Percentiles rank a stretch among this genome's conserved stretches.
Evolutionary conservation across 2,888 invertebrate species (phyloP).

Genomic region (Chymomyza amoena): DNA sequence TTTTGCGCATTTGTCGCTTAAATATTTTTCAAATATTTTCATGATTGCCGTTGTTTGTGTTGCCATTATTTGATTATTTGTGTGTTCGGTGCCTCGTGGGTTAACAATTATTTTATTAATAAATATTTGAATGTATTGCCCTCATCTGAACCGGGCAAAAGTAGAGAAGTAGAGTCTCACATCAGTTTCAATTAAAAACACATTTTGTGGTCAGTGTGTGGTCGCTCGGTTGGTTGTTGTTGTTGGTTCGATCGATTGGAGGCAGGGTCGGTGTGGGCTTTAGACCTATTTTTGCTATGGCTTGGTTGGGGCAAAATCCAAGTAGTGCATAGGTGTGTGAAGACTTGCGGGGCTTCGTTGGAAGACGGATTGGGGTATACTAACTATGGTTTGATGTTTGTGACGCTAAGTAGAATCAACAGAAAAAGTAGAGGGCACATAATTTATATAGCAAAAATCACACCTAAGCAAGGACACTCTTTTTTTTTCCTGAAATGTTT

Average conservation of each 20-base stretch:
- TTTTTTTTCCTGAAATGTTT: no score
- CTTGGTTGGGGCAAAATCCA: neutral
- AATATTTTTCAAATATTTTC: constrained; percentile 70
- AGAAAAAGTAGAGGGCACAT: no score
- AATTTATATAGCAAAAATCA: no score
- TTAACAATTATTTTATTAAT: constrained; percentile 68
- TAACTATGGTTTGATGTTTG: neutral
- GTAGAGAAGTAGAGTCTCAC: constrained; percentile 38
- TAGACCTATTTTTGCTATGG: neutral
- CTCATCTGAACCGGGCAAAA: constrained; percentile 49
- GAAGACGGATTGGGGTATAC: neutral
- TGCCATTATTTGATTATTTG: constrained; percentile 59
- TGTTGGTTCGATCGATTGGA: neutral
- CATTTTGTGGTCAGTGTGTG: constrained; percentile 65
- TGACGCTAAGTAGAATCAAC: neutral
- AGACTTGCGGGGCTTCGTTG: neutral
- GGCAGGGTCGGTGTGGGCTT: neutral
- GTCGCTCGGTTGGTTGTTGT: constrained; percentile 18
- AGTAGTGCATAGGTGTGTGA: neutral
- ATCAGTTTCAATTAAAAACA: constrained; percentile 68
- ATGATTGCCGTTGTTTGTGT: constrained; percentile 39
- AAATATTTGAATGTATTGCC: constrained; percentile 65
- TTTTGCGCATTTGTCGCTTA: constrained; percentile 48
- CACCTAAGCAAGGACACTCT: no score
- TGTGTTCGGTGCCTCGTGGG: constrained; percentile 25